Conservation (phyloP, 2,797 vertebrate genomes). For the Erpetoichthys calabaricus region DNA sequence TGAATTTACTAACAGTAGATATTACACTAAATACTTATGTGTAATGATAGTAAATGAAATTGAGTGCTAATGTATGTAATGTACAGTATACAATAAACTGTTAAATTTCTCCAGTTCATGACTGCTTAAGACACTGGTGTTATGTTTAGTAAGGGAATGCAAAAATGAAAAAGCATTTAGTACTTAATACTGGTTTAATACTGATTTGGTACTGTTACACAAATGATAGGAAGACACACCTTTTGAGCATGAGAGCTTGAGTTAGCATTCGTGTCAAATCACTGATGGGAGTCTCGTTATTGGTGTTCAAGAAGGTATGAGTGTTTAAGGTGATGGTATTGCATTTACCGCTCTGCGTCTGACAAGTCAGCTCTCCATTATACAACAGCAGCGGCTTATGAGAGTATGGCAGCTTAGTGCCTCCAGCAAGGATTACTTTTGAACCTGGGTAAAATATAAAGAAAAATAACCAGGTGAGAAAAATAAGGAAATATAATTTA, state of each 20-base stretch:
- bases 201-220: too few species aligned
- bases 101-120: too few species aligned
- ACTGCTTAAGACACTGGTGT: neutral
- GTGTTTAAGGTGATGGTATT: constrained; percentile 66
- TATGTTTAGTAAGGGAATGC: neutral
- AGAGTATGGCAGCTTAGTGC: constrained; percentile 72
- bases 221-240: constrained; percentile 39
- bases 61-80: too few species aligned
- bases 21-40: too few species aligned
- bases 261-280: constrained; percentile 55
- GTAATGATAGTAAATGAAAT: too few species aligned
- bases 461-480: neutral
- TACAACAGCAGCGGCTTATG: constrained; percentile 83
- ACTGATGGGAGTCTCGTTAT: constrained; percentile 22
- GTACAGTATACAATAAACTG: too few species aligned
- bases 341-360: constrained; percentile 83
- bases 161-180: neutral
- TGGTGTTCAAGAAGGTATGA: constrained; percentile 64
- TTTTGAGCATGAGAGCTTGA: constrained; percentile 73
- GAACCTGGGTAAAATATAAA: constrained; percentile 46
- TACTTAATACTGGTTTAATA: too few species aligned
- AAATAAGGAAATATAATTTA: neutral
- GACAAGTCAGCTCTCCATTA: constrained; percentile 87
- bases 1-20: too few species aligned
- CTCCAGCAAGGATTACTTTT: constrained; percentile 71